phyloP scores from a whole-genome alignment of 1,140 invertebrate species.

The Anoplophora glabripennis region DNA sequence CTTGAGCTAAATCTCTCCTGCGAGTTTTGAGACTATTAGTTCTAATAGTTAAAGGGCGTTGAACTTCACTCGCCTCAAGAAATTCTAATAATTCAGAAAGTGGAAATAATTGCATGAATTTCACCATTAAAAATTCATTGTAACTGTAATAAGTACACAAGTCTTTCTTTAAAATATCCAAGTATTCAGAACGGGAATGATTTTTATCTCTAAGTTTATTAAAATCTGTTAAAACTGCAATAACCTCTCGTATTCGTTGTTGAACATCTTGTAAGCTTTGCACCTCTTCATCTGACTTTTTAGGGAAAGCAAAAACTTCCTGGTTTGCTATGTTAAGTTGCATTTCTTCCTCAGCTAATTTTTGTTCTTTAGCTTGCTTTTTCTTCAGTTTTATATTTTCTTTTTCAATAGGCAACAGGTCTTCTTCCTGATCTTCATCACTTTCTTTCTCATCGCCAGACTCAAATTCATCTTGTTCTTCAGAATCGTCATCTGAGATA shows the following conservation, averaged over 20 bases:
- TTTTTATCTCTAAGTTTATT: conserved; percentile 72
- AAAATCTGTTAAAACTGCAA: conserved; percentile 87
- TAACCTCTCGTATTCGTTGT: conserved; percentile 86
- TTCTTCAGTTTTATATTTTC: conserved; percentile 77
- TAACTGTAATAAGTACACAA: conserved; percentile 96
- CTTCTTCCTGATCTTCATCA: conserved; percentile 42
- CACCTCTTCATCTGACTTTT: conserved; percentile 68
- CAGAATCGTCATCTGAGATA: conserved; percentile 48
- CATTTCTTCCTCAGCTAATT: conserved; percentile 78
- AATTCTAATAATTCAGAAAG: conserved; percentile 88
- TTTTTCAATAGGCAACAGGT: conserved; percentile 81
- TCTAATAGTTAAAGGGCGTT: conserved; percentile 91
- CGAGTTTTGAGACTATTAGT: conserved; percentile 95
- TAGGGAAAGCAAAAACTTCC: conserved; percentile 75
- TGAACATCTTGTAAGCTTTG: conserved; percentile 81
- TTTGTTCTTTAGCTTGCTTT: conserved; percentile 65
- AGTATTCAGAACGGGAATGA: conserved; percentile 78
- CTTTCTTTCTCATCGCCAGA: conserved; percentile 52
- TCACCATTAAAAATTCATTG: conserved; percentile 94
- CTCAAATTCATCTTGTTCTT: conserved; percentile 51
- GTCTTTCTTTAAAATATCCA: conserved; percentile 76
- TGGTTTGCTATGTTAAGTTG: conserved; percentile 71
- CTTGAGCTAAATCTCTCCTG: conserved; percentile 88
- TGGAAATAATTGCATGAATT: conserved; percentile 91
- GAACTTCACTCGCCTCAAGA: conserved; percentile 95